Percentiles rank a stretch among this genome's conserved stretches.
These are phyloP conservation scores for Magallana ariakensis DNA, from an alignment of 1,140 invertebrate species.

Conservation along the genomic window DNA sequence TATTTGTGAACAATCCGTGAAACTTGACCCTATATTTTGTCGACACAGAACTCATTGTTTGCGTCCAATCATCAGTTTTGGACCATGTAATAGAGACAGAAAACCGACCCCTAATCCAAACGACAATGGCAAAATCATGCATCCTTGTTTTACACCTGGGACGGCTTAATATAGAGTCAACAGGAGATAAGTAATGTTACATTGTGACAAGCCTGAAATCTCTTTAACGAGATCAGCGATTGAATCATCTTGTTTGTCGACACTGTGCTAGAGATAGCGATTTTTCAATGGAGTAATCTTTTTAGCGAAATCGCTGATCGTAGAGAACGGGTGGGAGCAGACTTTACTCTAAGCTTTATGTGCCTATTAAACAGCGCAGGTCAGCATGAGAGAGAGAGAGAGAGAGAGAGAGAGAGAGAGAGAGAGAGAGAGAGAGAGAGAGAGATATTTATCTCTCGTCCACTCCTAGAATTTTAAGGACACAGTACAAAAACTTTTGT, in stretches of 20 bases:
- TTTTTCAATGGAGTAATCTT: conserved; percentile 14
- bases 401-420: no score
- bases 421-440: no score
- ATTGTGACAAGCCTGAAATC: conserved; percentile 19
- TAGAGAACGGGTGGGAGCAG: conserved; percentile 2
- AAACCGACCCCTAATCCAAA: conserved; percentile 25
- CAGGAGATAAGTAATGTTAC: conserved; percentile 18
- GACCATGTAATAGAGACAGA: conserved; percentile 23
- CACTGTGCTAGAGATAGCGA: conserved; percentile 6
- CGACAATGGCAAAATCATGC: conserved; percentile 29
- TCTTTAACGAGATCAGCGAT: conserved; percentile 36
- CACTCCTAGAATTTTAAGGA: no score
- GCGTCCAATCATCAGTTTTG: conserved; percentile 30
- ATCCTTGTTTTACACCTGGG: conserved; percentile 28
- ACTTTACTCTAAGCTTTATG: no score
- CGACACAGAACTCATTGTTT: conserved; percentile 31
- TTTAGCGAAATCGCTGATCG: conserved; percentile 14
- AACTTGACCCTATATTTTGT: conserved; percentile 31
- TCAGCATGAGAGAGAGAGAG: no score
- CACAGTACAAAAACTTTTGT: no score
- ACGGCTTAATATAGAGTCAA: conserved; percentile 31
- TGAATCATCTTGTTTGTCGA: conserved; percentile 32
- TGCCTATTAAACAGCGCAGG: no score
- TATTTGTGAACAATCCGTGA: conserved; percentile 22
- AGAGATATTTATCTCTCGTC: no score